Conservation (phyloP, 2,797 vertebrate genomes). For the Sternotherus odoratus region DNA sequence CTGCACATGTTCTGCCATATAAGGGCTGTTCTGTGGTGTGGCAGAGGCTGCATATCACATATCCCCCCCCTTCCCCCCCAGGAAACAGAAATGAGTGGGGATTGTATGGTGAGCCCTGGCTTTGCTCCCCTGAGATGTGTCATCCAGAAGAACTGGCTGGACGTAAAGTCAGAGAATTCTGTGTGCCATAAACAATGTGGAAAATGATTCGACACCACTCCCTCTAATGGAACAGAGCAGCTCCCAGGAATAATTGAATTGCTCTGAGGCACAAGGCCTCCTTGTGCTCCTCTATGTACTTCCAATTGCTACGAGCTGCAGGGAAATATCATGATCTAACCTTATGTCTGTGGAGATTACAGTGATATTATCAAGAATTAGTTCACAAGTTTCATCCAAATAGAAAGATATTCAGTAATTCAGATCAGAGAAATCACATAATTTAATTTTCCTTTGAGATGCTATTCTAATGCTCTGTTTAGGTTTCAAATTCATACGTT, state of each 20-base stretch:
- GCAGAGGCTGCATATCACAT: neutral
- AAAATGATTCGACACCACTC: neutral
- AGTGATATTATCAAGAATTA: neutral
- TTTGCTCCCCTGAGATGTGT: neutral
- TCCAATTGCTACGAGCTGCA: no score
- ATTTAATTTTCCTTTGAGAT: neutral
- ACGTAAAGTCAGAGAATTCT: neutral
- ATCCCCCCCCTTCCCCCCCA: neutral
- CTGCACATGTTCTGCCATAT: neutral
- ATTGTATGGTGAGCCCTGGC: neutral
- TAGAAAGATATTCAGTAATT: neutral
- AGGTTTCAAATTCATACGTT: neutral
- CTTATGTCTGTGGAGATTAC: neutral
- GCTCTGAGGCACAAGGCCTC: neutral
- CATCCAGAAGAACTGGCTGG: neutral
- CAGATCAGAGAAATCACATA: neutral
- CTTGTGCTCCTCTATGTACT: no score
- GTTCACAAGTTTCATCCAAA: neutral
- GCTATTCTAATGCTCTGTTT: neutral
- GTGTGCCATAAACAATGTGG: no score
- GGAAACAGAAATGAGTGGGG: neutral
- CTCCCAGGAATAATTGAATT: neutral
- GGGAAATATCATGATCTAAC: neutral
- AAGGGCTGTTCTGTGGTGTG: neutral
- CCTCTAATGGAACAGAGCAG: no score